phyloP scores from a whole-genome alignment of 2,888 invertebrate genomes.

The Acleris laterana region DNA sequence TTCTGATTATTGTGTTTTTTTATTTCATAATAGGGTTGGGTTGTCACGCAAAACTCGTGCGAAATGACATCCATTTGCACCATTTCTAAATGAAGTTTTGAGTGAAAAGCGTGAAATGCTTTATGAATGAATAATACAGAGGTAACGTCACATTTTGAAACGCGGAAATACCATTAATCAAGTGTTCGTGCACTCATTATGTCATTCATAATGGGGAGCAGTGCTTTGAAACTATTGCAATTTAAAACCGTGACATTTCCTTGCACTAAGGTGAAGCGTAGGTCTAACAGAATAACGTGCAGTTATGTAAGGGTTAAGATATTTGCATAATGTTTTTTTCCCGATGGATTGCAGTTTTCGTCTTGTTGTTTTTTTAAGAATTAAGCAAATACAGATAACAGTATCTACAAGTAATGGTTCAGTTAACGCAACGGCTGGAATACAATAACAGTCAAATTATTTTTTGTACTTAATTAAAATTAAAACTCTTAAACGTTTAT shows the following conservation, averaged over 20 bases:
- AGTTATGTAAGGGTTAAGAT: no score
- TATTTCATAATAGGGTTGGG: conserved; percentile 1
- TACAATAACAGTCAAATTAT: no score
- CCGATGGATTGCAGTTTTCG: no score
- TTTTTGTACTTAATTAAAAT: no score
- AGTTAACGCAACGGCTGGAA: no score
- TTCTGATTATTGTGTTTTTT: neutral
- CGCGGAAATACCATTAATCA: conserved; percentile 31
- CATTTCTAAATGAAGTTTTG: conserved; percentile 25
- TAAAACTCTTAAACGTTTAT: no score
- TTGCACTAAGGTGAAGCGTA: neutral
- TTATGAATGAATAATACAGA: conserved; percentile 31
- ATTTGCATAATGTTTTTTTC: no score
- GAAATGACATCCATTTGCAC: conserved; percentile 22
- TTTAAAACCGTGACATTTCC: neutral
- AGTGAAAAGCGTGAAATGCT: conserved; percentile 35
- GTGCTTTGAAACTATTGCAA: conserved; percentile 6
- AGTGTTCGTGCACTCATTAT: conserved; percentile 17
- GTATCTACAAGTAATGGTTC: no score
- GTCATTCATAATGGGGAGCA: conserved; percentile 14
- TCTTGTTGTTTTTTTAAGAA: no score
- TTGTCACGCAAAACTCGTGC: conserved; percentile 21
- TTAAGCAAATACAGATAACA: no score
- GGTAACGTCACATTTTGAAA: conserved; percentile 28
- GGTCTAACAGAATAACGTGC: neutral